Base-by-base conservation (phyloP, 2,888 invertebrate genomes). In the Ethmia dodecea region DNA sequence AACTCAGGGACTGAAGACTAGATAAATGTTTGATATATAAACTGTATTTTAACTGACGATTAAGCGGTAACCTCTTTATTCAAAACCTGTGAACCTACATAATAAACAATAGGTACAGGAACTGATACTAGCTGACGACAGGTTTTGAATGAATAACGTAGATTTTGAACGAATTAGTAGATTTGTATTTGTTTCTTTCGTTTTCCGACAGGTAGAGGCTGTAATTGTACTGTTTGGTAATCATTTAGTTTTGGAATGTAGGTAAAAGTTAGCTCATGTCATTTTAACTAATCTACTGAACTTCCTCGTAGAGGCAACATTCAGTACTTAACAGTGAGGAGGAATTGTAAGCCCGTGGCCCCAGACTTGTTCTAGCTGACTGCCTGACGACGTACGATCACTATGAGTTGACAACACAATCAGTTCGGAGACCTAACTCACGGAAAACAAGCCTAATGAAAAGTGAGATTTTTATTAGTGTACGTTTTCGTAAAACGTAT, bases 1-100 rank as follows among this genome's bases (percentile, higher is more conserved):
- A 83, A 80, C 72, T 67, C 83, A 79, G 81, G 84, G 86, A 86
- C 86, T 86, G 86, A 86, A 81, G 79, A 84, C 75, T 86, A 83
- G 81, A 70, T 86, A 86, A 84, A 83, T 79, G 84, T 86, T 84
- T 84, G 79, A 86, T 83, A 86, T 84, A 83, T 76, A 71, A 77
- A 81, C 81, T 83, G 79, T 86, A 84, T 79, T 81, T 76, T 81
- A 79, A 73, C 80, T 73, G 81, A 75, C 66, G 68, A 71, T 69
- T 77, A 77, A 79, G 79, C 71, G 73, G 64, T 72, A 71, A 76
- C 67, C 69, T 58, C 72, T 83, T 81, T 77, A 52, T 81, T 84
- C 84, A 83, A 84, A 84, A 78, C 84, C 81, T 83, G 84, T 76
- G 67, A 62, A 72, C 78, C 73, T 72, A 74, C 70, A 73, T 66